Evolutionary conservation across 2,888 invertebrate genomes (phyloP).

Genomic region (Chalcosyrphus nemorum): DNA sequence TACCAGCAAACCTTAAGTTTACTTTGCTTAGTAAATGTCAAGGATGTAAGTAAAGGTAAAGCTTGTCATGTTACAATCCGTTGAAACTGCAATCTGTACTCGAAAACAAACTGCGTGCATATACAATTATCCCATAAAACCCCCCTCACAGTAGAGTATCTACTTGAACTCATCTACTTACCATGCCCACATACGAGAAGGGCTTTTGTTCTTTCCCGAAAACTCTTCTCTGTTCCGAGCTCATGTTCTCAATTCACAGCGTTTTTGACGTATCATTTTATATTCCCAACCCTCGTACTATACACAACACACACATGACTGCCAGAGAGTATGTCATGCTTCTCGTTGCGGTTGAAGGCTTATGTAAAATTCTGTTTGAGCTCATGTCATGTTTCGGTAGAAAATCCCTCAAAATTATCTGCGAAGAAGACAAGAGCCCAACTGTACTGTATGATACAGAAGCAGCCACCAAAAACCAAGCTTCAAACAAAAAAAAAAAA

Average conservation of each 20-base stretch:
- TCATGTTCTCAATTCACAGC: constrained; percentile 57
- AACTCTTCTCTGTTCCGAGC: constrained; percentile 2
- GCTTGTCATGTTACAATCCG: constrained; percentile 3
- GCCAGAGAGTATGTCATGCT: constrained; percentile 28
- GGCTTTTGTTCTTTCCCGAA: constrained; percentile 13
- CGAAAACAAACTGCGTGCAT: background rate
- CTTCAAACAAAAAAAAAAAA: background rate
- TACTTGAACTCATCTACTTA: background rate
- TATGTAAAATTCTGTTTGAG: constrained; percentile 71
- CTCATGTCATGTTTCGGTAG: constrained; percentile 66
- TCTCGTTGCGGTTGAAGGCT: constrained; percentile 65
- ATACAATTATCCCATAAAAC: constrained; percentile 16
- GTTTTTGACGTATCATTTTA: constrained; percentile 60
- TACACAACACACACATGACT: background rate
- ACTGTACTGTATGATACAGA: constrained; percentile 7
- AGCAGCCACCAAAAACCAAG: constrained; percentile 1
- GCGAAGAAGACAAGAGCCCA: constrained; percentile 53
- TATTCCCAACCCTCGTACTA: constrained; percentile 11
- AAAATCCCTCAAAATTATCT: constrained; percentile 71
- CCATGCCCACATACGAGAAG: background rate
- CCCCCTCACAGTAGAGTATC: background rate
- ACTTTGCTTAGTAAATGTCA: background rate
- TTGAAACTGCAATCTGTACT: constrained; percentile 10
- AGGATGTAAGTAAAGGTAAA: background rate
- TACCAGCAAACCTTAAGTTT: background rate